Evolutionary conservation across 2,888 invertebrate species (phyloP).

Genomic region (Cerceris ruficornis): DNA sequence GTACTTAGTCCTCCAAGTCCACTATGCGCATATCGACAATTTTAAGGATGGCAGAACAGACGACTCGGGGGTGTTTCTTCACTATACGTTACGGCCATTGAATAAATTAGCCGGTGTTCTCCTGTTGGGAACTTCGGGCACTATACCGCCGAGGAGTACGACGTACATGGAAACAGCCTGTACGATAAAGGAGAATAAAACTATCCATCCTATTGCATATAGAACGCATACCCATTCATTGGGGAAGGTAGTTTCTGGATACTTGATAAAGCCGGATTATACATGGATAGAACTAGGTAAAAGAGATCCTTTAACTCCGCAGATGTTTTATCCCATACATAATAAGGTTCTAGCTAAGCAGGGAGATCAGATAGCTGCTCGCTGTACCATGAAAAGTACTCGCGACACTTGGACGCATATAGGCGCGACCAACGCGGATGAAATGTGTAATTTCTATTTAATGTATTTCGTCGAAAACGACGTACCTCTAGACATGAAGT

Average conservation of each 20-base stretch:
- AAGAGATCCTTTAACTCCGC: conserved; percentile 92
- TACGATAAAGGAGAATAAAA: conserved; percentile 89
- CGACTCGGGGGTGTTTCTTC: conserved; percentile 91
- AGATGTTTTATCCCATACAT: conserved; percentile 96
- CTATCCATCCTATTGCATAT: conserved; percentile 97
- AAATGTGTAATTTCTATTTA: conserved; percentile 98
- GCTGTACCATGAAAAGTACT: conserved; percentile 95
- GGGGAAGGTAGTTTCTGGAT: conserved; percentile 93
- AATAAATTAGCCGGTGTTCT: conserved; percentile 95
- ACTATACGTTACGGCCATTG: conserved; percentile 90
- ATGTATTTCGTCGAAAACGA: conserved; percentile 95
- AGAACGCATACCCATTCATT: conserved; percentile 96
- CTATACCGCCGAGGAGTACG: conserved; percentile 86
- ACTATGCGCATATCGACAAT: conserved; percentile 87
- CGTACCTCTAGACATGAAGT: conserved; percentile 89
- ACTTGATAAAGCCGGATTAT: conserved; percentile 83
- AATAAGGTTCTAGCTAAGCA: conserved; percentile 85
- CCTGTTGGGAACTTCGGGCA: conserved; percentile 93
- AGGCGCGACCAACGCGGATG: conserved; percentile 93
- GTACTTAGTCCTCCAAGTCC: conserved; percentile 96
- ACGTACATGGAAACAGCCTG: conserved; percentile 97
- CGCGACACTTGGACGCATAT: conserved; percentile 86
- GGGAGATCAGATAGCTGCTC: conserved; percentile 92
- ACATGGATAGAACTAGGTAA: conserved; percentile 94
- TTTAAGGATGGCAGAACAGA: conserved; percentile 90